phyloP scores from a whole-genome alignment of 2,797 vertebrate species.

The Tauraco hartlaubi region DNA sequence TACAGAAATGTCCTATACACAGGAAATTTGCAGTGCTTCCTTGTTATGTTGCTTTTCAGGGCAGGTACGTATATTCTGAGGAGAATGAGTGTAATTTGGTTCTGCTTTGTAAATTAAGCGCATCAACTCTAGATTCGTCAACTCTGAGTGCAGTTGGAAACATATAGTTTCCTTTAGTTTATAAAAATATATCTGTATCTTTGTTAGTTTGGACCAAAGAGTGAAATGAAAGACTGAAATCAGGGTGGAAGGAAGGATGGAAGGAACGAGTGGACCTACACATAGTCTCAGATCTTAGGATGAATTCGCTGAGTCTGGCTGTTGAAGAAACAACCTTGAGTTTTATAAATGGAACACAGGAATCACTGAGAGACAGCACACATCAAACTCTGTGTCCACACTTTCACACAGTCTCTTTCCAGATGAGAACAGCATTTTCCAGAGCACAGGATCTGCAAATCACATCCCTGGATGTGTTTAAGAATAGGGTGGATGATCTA shows the following conservation, averaged over 20 bases:
- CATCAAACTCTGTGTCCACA: neutral
- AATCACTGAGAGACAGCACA: neutral
- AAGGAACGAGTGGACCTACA: neutral
- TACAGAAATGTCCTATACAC: neutral
- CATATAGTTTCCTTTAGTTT: neutral
- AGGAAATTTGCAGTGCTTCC: neutral
- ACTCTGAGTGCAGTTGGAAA: neutral
- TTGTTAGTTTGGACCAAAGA: neutral
- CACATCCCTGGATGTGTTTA: too few species aligned
- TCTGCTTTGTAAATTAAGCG: neutral
- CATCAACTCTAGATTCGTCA: neutral
- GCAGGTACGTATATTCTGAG: neutral
- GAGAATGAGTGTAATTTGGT: neutral
- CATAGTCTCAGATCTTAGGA: neutral
- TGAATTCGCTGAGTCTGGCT: neutral
- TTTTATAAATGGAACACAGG: neutral
- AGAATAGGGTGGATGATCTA: too few species aligned
- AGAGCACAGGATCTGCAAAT: neutral
- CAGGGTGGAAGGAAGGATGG: neutral
- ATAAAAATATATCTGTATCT: neutral
- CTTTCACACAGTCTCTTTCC: neutral
- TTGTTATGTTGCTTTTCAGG: neutral
- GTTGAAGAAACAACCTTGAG: neutral
- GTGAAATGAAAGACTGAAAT: neutral
- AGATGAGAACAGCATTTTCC: neutral